Base-by-base conservation (phyloP, 2,113 vertebrate genomes). In the Esox niger region DNA sequence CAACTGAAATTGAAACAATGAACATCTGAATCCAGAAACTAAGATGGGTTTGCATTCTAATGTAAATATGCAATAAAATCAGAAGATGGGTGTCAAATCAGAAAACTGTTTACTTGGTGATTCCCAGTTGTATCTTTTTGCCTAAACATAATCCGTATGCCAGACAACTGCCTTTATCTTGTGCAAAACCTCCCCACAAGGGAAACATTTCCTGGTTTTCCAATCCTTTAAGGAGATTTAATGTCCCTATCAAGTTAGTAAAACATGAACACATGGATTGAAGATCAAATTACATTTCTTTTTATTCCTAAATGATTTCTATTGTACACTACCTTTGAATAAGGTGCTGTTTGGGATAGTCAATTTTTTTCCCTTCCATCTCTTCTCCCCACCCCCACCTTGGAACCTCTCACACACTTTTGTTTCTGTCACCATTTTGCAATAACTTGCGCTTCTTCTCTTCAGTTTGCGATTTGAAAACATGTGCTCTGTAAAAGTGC, bases 401-500 rank as follows among this genome's bases (percentile, higher is more conserved):
- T 5, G 11, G 26, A n/a, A 15, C 17, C 26, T 38, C 43, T 43
- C 82, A 88, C 76, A 84, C 77, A 10, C 75, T 69, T 73, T 84
- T 93, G 25, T 86, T 85, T 0, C 82, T 87, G 25, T 91, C 91
- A 21, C 93, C 91, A 0, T 95, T 95, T 83, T 96, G 91, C 20
- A 94, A 82, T 3, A 92, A 84, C 78, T 92, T 94, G 80, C 88
- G 82, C 66, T 94, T 94, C 82, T 94, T 94, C 27, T 93, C 93
- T 15, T 93, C 91, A 25, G 82, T 83, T 70, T 89, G 89, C 38
- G 81, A 80, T 89, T 94, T 97, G 87, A 99, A 98, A 84, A 99
- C 83, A 61, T 82, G 91, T 20, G 82, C 91, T 89, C 93, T 94
- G 91, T 99, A 99, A 90, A 92, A 98, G 86, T 92, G 91, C 23